A percentile compares a stretch with the other conserved stretches of the same genome.
Evolutionary conservation across 1,140 invertebrate species (phyloP).

Genomic region (Temnothorax curvispinosus): DNA sequence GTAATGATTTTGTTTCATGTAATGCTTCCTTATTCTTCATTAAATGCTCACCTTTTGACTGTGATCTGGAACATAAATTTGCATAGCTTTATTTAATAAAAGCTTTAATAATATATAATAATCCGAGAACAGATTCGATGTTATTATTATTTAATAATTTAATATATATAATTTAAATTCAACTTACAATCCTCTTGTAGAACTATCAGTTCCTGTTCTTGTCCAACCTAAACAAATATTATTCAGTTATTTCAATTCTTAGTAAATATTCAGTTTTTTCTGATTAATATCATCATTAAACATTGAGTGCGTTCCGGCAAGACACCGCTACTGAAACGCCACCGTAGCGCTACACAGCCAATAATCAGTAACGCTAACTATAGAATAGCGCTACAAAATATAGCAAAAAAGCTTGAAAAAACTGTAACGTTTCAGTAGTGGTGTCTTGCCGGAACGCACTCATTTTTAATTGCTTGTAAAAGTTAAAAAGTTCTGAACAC

Average conservation of each 20-base stretch:
- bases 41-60: constrained; percentile 48
- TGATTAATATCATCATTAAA: not conserved
- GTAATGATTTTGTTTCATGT: constrained; percentile 15
- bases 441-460: no score
- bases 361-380: no score
- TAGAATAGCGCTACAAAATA: no score
- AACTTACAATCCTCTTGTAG: constrained; percentile 30
- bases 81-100: constrained; percentile 1
- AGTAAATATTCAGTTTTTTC: not conserved
- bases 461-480: not conserved
- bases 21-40: constrained; percentile 29
- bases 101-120: not conserved
- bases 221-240: constrained; percentile 32
- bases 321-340: no score
- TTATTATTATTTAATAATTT: constrained; percentile 11
- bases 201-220: constrained; percentile 1
- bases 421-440: no score
- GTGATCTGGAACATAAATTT: constrained; percentile 31
- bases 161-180: constrained; percentile 9
- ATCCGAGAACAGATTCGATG: not conserved
- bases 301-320: no score
- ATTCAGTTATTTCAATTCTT: not conserved
- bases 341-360: no score
- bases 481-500: not conserved
- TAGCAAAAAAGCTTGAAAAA: no score